phyloP scores from a whole-genome alignment of 2,113 vertebrate genomes.

The Empidonax traillii region DNA sequence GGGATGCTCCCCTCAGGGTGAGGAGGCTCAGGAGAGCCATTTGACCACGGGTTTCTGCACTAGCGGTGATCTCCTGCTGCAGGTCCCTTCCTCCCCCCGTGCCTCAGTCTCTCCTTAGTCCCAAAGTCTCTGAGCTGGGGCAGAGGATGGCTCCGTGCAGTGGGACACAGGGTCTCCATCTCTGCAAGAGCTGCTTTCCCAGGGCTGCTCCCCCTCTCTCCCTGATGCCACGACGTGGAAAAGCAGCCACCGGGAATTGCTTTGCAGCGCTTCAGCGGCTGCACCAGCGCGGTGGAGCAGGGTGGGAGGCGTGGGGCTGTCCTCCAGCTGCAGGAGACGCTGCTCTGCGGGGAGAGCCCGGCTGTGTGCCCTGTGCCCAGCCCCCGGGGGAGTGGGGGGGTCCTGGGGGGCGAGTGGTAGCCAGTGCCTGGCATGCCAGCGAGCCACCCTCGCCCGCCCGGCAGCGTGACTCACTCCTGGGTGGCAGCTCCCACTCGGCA shows the following conservation, averaged over 20 bases:
- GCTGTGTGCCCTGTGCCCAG: background rate
- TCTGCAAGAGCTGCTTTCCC: background rate
- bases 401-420: background rate
- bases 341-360: rapidly evolving
- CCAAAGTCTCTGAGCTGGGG: background rate
- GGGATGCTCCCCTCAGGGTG: rapidly evolving
- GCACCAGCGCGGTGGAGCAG: rapidly evolving
- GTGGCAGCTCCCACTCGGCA: background rate
- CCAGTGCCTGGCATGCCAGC: background rate
- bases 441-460: background rate
- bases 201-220: background rate
- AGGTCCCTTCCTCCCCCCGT: rapidly evolving
- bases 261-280: rapidly evolving
- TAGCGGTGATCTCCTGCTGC: background rate
- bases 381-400: rapidly evolving
- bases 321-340: background rate
- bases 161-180: rapidly evolving
- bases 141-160: background rate
- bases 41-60: background rate
- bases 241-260: background rate
- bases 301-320: rapidly evolving
- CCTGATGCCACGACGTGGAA: rapidly evolving
- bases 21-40: background rate
- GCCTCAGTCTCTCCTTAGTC: background rate
- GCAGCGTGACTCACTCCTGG: background rate